Base-by-base conservation (phyloP, 2,113 vertebrate genomes). In the western clawed frog (Xenopus tropicalis) region DNA sequence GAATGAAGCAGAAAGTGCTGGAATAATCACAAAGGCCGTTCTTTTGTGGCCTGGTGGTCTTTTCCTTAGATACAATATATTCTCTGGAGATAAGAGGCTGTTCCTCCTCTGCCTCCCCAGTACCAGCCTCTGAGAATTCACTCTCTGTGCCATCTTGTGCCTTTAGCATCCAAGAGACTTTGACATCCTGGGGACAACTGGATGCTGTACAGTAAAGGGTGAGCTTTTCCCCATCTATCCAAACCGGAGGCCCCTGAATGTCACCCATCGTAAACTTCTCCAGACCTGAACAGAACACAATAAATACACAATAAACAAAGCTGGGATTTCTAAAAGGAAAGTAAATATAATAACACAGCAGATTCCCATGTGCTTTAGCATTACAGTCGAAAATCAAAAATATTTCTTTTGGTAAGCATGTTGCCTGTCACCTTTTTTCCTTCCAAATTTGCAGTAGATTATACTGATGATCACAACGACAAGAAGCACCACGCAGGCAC, bases 71-170 rank as follows among this genome's bases (percentile, higher is more conserved):
- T 9, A 61, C 23, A 19, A 20, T 14, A 20, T 74, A 74, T 23
- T 74, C 72, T 20, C 21, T 21, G 37, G 64, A 51, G 63, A 74
- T 48, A 19, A 74, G 42, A 8, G 72, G 72, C 21, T 74, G 37
- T n/a, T 61, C 23, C 14, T 74, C 72, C 19, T 74, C 72, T 4
- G 13, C n/a, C 11, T 67, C 48, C 20, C 3, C 14, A 14, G 22
- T 17, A 14, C 1, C 0, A n/a, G 19, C 14, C 17, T 74, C 72
- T 4, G 54, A 13, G 22, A 74, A 21, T 14, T 66, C 56, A 48
- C 5, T 22, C 11, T 14, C n/a, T 3, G 25, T 61, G 14, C 72
- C 72, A 21, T 74, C 64, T 67, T 37, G 66, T 0, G 16, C 11
- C 25, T 51, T 21, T 5, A 68, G 44, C 23, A 42, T 61, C 72